Evolutionary conservation across 2,113 vertebrate genomes (phyloP).

Genomic region (Prolemur simus): DNA sequence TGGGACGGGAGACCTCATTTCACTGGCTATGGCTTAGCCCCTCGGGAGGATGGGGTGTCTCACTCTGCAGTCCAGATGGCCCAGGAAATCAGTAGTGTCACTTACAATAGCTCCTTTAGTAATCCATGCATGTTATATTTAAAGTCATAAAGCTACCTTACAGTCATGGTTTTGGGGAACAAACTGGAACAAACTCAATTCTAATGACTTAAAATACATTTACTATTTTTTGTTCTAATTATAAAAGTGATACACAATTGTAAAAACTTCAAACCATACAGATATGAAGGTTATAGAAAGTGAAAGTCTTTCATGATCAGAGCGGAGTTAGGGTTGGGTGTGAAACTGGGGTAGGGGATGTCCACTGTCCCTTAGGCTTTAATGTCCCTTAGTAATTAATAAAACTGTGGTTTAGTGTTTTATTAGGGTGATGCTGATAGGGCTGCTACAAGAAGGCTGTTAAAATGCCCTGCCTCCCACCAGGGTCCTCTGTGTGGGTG

Average conservation of each 20-base stretch:
- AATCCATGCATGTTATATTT: background rate
- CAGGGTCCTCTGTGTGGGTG: no score
- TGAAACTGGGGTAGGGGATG: background rate
- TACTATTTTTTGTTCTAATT: conserved; percentile 19
- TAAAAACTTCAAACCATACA: background rate
- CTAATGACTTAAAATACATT: background rate
- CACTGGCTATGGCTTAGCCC: background rate
- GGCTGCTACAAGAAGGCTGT: background rate
- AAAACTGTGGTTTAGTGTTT: background rate
- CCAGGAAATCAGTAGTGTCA: background rate
- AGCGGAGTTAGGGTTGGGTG: background rate
- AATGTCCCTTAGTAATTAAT: background rate
- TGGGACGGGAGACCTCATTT: background rate
- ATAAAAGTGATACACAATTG: background rate
- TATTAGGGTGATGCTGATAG: background rate
- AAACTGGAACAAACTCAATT: background rate
- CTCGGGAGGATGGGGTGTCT: background rate
- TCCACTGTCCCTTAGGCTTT: background rate
- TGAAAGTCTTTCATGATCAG: background rate
- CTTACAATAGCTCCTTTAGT: background rate
- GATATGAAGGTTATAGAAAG: conserved; percentile 19
- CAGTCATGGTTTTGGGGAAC: background rate
- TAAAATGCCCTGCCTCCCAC: background rate
- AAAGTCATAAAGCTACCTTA: background rate
- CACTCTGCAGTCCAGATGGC: background rate